These are phyloP conservation scores for Sympetrum striolatum DNA, from an alignment of 2,888 invertebrate genomes.

Conservation along the genomic window DNA sequence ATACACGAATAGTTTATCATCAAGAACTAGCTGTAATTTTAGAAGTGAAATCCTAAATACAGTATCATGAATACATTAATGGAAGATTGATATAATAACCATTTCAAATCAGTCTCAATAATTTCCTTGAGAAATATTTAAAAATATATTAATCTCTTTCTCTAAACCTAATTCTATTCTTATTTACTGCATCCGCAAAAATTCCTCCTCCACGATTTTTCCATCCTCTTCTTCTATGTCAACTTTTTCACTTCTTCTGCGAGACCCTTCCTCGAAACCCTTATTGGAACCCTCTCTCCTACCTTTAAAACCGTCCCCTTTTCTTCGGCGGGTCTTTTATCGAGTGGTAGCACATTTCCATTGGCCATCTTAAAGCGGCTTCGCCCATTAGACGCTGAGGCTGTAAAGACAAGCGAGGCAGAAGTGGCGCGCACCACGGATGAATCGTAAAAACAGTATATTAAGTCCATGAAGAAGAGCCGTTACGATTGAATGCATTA, in stretches of 20 bases:
- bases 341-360: not conserved
- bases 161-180: not conserved
- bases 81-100: too few species aligned
- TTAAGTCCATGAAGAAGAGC: too few species aligned
- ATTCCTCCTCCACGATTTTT: not conserved
- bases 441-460: too few species aligned
- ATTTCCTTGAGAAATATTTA: too few species aligned
- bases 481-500: too few species aligned
- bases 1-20: too few species aligned
- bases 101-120: too few species aligned
- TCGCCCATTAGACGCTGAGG: not conserved
- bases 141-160: not conserved
- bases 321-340: not conserved
- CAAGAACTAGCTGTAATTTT: too few species aligned
- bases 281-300: not conserved
- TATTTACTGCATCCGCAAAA: not conserved
- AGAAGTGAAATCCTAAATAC: too few species aligned
- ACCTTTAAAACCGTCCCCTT: not conserved
- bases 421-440: too few species aligned
- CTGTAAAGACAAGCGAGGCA: not conserved
- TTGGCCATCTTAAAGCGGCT: not conserved
- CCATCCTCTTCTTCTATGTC: not conserved
- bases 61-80: too few species aligned
- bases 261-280: not conserved
- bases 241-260: not conserved